Base-by-base conservation (phyloP, 2,888 invertebrate genomes). In the Dusona sp. region DNA sequence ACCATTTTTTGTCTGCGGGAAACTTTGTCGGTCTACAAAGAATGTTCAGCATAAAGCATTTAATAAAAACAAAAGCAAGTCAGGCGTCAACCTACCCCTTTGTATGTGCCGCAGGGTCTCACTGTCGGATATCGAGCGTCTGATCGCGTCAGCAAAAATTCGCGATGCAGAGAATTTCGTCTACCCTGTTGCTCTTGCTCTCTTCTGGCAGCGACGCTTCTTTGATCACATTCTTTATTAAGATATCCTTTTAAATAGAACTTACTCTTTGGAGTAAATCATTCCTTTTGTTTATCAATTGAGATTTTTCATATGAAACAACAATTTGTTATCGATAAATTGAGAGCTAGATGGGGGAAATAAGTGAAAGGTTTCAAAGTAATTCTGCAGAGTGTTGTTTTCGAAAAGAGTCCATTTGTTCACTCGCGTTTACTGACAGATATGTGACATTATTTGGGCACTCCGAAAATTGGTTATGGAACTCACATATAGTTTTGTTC, bases 81-180 rank as follows among this genome's bases (percentile, higher is more conserved):
- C 16, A 51, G 29, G 19, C 48, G 2, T 16, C 33, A 33, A n/a
- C n/a, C 22, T 25, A 25, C 19, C 42, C 22, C 16, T 16, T n/a
- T 33, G 19, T 72, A 29, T 70, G 22, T 22, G 45, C 36, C 64
- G 38, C 67, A 19, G 42, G n/a, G 61, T n/a, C 16, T n/a, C 54
- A 77, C 38, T 65, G 73, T 78, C 54, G 84, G 77, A 77, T 81
- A 65, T 81, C 72, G 70, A 70, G 68, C 72, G 54, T 61, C 64
- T 72, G 36, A 65, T 33, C 54, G 36, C 64, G 73, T 85, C 78
- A 81, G 85, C 73, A 16, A 85, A 81, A 81, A 81, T 64, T 7
- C 68, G 36, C 67, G 25, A 64, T 68, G 68, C 75, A 73, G 67
- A 68, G 81, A 85, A 78, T 78, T 78, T 81, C 11, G 64, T 83